These are phyloP conservation scores for Andrena marginata DNA, from an alignment of 2,888 invertebrate genomes.

Conservation along the genomic window DNA sequence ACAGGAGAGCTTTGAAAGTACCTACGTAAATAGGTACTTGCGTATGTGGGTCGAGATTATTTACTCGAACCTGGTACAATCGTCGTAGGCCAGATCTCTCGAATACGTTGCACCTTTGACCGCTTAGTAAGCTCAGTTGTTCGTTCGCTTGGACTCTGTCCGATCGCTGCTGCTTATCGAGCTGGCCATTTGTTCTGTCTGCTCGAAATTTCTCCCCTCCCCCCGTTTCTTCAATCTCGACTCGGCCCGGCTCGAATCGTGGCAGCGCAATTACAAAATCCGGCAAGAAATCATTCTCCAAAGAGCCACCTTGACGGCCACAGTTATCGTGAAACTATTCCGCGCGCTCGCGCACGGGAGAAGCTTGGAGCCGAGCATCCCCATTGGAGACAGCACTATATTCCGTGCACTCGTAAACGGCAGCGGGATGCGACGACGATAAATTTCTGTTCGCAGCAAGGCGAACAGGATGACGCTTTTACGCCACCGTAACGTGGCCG, in stretches of 20 bases:
- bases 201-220: background rate
- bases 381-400: too few species aligned
- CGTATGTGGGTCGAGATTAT: constrained; percentile 6
- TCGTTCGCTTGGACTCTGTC: background rate
- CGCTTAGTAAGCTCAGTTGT: too few species aligned
- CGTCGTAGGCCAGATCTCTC: background rate
- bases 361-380: background rate
- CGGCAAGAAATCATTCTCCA: background rate
- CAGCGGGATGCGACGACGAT: background rate
- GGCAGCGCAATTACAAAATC: constrained; percentile 1
- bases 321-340: background rate
- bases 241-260: background rate
- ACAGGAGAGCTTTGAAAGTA: background rate
- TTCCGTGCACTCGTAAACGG: background rate
- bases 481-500: background rate
- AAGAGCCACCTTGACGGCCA: background rate
- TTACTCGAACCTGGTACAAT: background rate
- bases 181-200: background rate
- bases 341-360: background rate
- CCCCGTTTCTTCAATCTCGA: background rate
- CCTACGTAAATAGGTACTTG: too few species aligned
- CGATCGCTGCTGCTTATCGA: background rate
- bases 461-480: background rate
- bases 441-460: background rate
- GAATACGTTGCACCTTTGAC: background rate